Conservation (phyloP, 2,797 vertebrate species). For the Iguana delicatissima region DNA sequence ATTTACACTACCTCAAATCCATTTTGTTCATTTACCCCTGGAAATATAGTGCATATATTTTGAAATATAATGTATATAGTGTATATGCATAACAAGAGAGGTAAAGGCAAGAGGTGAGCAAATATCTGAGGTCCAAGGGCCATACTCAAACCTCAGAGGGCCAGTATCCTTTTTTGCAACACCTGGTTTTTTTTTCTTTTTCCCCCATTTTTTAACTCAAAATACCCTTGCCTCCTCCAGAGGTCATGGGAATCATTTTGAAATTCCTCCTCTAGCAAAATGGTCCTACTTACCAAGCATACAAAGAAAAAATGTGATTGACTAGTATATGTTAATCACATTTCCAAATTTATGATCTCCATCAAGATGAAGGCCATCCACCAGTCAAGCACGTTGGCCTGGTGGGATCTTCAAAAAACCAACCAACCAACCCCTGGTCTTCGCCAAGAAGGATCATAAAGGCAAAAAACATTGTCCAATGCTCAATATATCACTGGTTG, state of each 20-base stretch:
- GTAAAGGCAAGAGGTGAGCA: not conserved
- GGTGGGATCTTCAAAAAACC: not conserved
- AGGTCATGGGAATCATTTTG: no score
- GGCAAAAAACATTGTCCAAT: not conserved
- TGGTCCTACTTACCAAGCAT: not conserved
- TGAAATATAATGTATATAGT: not conserved
- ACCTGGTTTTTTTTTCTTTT: no score
- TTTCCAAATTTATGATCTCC: not conserved
- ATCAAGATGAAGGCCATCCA: not conserved
- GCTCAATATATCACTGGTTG: not conserved
- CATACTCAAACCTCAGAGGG: no score
- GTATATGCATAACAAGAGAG: no score
- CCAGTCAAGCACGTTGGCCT: not conserved
- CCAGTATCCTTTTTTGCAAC: no score
- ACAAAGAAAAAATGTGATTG: not conserved
- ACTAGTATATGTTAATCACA: not conserved
- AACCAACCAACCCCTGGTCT: not conserved
- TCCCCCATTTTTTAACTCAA: no score
- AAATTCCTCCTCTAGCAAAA: not conserved
- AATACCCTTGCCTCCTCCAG: no score
- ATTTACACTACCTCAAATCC: not conserved
- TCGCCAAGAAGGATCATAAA: not conserved
- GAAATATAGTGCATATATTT: not conserved
- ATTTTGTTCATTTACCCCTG: not conserved
- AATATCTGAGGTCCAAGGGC: no score